Conservation (phyloP, 2,888 invertebrate genomes). For the Sthenelais limicola region DNA sequence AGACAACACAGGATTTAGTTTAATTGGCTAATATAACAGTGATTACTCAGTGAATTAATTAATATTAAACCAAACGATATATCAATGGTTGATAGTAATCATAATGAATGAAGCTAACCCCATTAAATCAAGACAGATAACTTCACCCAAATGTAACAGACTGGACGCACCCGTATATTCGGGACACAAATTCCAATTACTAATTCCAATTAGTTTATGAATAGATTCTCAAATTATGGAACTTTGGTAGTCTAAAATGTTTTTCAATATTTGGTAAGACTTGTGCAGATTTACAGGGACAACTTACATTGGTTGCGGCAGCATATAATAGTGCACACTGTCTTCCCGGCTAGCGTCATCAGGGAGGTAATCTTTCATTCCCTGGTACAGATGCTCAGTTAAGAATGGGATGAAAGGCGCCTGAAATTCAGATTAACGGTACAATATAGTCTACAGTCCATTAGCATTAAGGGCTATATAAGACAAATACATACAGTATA, state of each 20-base stretch:
- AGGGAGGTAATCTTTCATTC: constrained; percentile 80
- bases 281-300: background rate
- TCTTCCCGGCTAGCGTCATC: constrained; percentile 58
- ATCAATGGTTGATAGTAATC: too few relatives aligned
- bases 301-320: constrained; percentile 80
- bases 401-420: constrained; percentile 98
- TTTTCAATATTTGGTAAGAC: background rate
- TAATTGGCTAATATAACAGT: too few relatives aligned
- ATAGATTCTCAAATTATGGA: background rate
- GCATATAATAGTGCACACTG: constrained; percentile 93
- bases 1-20: too few relatives aligned
- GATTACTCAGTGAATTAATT: too few relatives aligned
- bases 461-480: too few relatives aligned
- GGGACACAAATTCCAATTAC: too few relatives aligned
- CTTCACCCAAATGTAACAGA: too few relatives aligned
- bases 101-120: too few relatives aligned
- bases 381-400: constrained; percentile 95
- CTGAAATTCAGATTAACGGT: constrained; percentile 63
- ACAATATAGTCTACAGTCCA: background rate
- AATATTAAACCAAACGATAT: too few relatives aligned
- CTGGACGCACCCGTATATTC: too few relatives aligned
- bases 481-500: too few relatives aligned
- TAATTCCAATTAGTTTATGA: background rate
- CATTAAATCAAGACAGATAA: too few relatives aligned
- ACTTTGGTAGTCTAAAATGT: background rate